Conservation (phyloP, 2,797 vertebrate genomes). For the Phoxinus dragarum region DNA sequence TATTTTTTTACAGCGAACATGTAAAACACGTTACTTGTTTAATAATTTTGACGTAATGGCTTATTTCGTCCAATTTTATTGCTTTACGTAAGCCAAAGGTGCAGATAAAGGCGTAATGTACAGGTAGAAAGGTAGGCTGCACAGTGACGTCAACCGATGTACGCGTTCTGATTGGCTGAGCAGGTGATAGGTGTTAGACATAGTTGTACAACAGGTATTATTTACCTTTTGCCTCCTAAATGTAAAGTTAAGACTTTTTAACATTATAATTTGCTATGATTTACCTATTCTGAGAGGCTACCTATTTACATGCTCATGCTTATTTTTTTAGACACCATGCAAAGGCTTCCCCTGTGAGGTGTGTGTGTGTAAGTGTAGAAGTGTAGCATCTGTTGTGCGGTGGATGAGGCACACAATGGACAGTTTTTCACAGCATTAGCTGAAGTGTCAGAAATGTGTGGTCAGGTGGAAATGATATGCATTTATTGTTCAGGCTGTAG, state of each 20-base stretch:
- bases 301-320: neutral
- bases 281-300: neutral
- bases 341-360: constrained; percentile 19
- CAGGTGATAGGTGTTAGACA: neutral
- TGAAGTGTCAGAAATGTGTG: constrained; percentile 62
- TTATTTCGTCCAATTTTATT: neutral
- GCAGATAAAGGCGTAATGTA: neutral
- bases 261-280: neutral
- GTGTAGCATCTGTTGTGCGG: constrained; percentile 61
- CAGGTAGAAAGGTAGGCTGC: neutral
- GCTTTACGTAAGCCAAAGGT: neutral
- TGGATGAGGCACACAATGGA: constrained; percentile 65
- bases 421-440: constrained; percentile 59
- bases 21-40: neutral
- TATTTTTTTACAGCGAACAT: neutral
- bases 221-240: neutral
- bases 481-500: constrained; percentile 58
- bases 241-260: neutral
- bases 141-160: neutral
- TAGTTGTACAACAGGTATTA: neutral
- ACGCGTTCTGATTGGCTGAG: constrained; percentile 27
- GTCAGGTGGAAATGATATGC: constrained; percentile 68
- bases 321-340: neutral
- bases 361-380: constrained; percentile 33
- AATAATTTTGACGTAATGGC: neutral